A percentile compares a stretch with the other conserved stretches of the same genome.
These are phyloP conservation scores for Phaethon lepturus DNA, from an alignment of 2,113 vertebrate genomes.

Conservation along the genomic window DNA sequence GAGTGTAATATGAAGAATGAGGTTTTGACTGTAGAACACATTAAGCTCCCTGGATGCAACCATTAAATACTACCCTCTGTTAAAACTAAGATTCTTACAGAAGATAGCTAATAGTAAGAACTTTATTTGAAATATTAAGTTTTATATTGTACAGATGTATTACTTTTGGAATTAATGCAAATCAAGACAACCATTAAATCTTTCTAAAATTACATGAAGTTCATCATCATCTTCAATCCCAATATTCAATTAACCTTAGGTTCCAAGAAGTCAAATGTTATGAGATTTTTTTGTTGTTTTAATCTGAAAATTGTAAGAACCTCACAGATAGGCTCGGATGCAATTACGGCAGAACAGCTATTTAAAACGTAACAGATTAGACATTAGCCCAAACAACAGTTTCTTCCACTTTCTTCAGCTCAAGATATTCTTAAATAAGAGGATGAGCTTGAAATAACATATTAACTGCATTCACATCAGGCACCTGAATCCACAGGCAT, in stretches of 20 bases:
- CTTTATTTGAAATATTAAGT: neutral
- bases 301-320: neutral
- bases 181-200: neutral
- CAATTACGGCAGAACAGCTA: neutral
- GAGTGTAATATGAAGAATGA: neutral
- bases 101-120: neutral
- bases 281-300: neutral
- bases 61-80: neutral
- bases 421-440: neutral
- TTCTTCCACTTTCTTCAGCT: neutral
- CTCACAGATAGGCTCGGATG: neutral
- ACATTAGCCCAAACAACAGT: neutral
- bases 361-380: neutral
- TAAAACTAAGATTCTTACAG: neutral
- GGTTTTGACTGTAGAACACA: neutral
- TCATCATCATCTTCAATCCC: neutral
- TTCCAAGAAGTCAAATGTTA: neutral
- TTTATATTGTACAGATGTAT: neutral
- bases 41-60: neutral
- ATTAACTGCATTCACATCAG: neutral
- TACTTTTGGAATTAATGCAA: neutral
- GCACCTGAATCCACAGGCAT: neutral
- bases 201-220: neutral
- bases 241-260: neutral
- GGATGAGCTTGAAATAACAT: neutral